phyloP scores from a whole-genome alignment of 2,888 invertebrate species.

The Drosophila falleni region DNA sequence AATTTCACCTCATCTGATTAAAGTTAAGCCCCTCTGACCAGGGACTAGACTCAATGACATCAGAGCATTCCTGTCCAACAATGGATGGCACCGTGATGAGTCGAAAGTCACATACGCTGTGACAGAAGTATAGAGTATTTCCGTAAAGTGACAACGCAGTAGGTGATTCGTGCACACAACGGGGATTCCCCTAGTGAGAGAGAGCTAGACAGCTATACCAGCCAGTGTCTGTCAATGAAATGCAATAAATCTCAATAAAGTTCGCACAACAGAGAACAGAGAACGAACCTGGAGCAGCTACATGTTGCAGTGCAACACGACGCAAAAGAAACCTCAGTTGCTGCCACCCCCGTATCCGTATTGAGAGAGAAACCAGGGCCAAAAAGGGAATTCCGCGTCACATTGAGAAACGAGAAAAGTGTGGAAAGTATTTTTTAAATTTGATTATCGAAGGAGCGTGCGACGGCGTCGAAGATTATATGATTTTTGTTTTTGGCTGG shows the following conservation, averaged over 20 bases:
- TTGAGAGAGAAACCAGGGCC: background rate
- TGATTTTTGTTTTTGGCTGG: slow-evolving; percentile 66
- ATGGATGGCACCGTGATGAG: slow-evolving; percentile 7
- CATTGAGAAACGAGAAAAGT: slow-evolving; percentile 35
- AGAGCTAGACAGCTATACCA: slow-evolving; percentile 11
- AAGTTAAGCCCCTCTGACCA: slow-evolving; percentile 1
- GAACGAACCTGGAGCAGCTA: slow-evolving; percentile 31
- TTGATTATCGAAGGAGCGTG: slow-evolving; percentile 69
- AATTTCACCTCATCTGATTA: slow-evolving; percentile 16
- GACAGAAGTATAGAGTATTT: slow-evolving; percentile 4
- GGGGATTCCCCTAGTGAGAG: background rate
- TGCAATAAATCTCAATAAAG: slow-evolving; percentile 80
- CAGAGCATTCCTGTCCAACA: background rate
- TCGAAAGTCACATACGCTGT: slow-evolving; percentile 14
- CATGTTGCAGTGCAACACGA: slow-evolving; percentile 50
- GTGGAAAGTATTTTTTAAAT: slow-evolving; percentile 69
- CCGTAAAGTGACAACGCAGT: slow-evolving; percentile 10
- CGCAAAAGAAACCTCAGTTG: slow-evolving; percentile 60
- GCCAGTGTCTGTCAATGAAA: slow-evolving; percentile 58
- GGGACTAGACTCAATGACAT: background rate
- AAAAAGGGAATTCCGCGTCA: slow-evolving; percentile 6
- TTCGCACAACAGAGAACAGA: slow-evolving; percentile 55
- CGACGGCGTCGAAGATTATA: slow-evolving; percentile 62
- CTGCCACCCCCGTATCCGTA: background rate
- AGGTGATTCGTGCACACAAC: slow-evolving; percentile 4